phyloP scores from a whole-genome alignment of 2,113 vertebrate species.

The Furnarius figulus region DNA sequence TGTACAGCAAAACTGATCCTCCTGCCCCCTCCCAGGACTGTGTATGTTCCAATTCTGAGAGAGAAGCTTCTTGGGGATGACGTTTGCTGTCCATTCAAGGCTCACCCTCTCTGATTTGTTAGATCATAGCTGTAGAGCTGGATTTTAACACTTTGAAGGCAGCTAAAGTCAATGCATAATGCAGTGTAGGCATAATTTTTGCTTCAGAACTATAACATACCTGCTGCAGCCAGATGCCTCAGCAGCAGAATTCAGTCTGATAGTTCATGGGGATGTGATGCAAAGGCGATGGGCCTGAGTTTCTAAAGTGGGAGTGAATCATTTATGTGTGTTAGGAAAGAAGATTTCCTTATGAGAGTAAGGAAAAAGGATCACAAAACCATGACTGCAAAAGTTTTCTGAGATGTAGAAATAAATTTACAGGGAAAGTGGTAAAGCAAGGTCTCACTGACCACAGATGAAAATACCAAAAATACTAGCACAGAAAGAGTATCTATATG shows the following conservation, averaged over 20 bases:
- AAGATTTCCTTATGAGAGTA: background rate
- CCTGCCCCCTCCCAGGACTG: background rate
- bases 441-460: background rate
- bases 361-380: background rate
- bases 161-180: background rate
- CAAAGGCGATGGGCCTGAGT: background rate
- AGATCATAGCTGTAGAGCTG: background rate
- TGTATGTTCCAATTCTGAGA: background rate
- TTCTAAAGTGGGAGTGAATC: background rate
- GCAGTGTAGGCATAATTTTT: background rate
- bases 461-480: background rate
- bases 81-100: background rate
- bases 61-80: background rate
- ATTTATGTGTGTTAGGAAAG: background rate
- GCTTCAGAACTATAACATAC: background rate
- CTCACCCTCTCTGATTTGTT: background rate
- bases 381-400: background rate
- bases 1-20: background rate
- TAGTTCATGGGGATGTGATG: background rate
- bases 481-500: background rate
- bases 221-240: background rate
- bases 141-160: background rate
- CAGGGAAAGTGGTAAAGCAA: background rate
- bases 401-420: background rate
- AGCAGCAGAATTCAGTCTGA: background rate